These are phyloP conservation scores for Enteromius treurensis DNA, from an alignment of 2,797 vertebrate species.

Conservation along the genomic window DNA sequence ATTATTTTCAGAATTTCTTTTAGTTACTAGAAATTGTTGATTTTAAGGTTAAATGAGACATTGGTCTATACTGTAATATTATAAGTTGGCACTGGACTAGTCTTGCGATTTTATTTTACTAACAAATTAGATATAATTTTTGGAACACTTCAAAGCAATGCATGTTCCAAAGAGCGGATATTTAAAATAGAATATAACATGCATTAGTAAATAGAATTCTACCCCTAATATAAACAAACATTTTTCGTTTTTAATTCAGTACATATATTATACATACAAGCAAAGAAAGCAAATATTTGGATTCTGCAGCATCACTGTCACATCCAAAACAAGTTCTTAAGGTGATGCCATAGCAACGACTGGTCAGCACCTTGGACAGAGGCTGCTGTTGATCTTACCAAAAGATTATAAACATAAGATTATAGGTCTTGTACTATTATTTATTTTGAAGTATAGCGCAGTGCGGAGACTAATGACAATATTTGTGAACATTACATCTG, in stretches of 20 bases:
- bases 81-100: neutral
- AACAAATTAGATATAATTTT: neutral
- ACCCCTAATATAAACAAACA: neutral
- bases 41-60: neutral
- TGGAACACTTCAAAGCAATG: neutral
- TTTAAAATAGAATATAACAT: neutral
- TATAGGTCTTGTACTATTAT: neutral
- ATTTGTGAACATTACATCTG: neutral
- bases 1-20: neutral
- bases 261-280: neutral
- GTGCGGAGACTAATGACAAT: neutral
- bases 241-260: neutral
- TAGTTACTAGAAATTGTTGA: neutral
- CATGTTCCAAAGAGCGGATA: neutral
- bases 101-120: neutral
- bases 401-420: constrained; percentile 1
- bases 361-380: constrained; percentile 79
- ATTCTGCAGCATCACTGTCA: neutral
- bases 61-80: neutral
- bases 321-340: neutral
- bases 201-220: neutral
- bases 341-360: constrained; percentile 44
- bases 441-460: neutral
- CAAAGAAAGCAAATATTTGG: neutral
- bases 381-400: constrained; percentile 34